Evolutionary conservation across 2,797 vertebrate species (phyloP).

Genomic region (Chelon auratus): DNA sequence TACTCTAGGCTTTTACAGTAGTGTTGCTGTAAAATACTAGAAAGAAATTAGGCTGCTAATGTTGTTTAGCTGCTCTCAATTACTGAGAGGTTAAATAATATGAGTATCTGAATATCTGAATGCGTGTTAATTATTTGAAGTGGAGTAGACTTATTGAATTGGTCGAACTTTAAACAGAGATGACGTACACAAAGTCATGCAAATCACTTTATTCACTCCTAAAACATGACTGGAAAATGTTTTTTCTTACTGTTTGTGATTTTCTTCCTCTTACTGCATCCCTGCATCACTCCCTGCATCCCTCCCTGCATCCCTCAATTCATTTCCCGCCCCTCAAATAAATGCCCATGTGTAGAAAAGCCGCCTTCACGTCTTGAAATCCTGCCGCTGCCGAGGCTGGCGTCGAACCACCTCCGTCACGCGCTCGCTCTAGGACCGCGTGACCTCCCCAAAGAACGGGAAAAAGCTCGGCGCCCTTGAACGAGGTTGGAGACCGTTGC

Average conservation of each 20-base stretch:
- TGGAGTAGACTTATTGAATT: background rate
- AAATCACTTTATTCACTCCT: background rate
- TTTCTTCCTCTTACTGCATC: background rate
- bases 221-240: too few species aligned
- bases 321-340: background rate
- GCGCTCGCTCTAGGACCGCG: conserved; percentile 13
- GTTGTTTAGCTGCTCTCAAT: too few species aligned
- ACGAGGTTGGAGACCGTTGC: conserved; percentile 63
- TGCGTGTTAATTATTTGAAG: background rate
- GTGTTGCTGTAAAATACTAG: background rate
- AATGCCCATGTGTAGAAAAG: background rate
- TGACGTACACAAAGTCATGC: too few species aligned
- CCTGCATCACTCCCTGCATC: background rate
- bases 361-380: conserved; percentile 7
- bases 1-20: too few species aligned
- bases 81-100: too few species aligned
- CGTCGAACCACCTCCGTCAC: conserved; percentile 34
- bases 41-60: background rate
- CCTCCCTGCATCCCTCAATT: background rate
- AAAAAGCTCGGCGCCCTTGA: conserved; percentile 65
- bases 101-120: too few species aligned
- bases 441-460: conserved; percentile 53
- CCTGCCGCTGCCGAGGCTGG: background rate
- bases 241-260: too few species aligned
- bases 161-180: too few species aligned